phyloP scores from a whole-genome alignment of 2,888 invertebrate species.

The Dynastes maya region DNA sequence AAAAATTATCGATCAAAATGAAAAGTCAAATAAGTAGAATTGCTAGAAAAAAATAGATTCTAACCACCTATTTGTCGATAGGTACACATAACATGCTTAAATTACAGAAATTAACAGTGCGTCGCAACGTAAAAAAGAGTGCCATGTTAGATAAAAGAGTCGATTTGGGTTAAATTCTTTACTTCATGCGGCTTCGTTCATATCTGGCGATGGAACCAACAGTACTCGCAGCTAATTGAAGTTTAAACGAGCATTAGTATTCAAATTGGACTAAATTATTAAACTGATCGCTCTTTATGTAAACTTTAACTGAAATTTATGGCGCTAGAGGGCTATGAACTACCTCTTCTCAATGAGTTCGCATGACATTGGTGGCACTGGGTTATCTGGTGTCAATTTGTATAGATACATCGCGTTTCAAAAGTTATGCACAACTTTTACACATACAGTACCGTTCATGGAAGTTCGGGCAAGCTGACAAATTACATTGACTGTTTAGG shows the following conservation, averaged over 20 bases:
- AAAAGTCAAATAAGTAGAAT: background rate
- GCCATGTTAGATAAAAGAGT: slow-evolving; percentile 11
- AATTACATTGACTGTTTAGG: too few relatives aligned
- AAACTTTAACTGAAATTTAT: slow-evolving; percentile 34
- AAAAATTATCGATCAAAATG: background rate
- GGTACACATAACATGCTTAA: slow-evolving; percentile 24
- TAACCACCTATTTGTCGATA: slow-evolving; percentile 12
- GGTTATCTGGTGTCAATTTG: background rate
- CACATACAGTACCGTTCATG: too few relatives aligned
- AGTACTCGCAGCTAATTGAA: slow-evolving; percentile 20
- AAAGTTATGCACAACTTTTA: background rate
- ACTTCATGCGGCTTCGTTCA: slow-evolving; percentile 23
- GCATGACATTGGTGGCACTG: background rate
- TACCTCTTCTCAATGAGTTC: background rate
- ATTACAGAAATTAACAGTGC: slow-evolving; percentile 24
- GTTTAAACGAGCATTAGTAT: slow-evolving; percentile 40
- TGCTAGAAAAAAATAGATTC: slow-evolving; percentile 4
- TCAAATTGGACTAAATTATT: slow-evolving; percentile 47
- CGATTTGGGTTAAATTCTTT: slow-evolving; percentile 8
- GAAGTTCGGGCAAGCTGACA: too few relatives aligned
- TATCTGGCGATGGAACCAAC: background rate
- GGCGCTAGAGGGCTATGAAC: slow-evolving; percentile 21
- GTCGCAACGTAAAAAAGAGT: slow-evolving; percentile 22
- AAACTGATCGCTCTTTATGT: slow-evolving; percentile 30
- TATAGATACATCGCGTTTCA: background rate